Evolutionary conservation across 2,797 vertebrate species (phyloP).

Genomic region (Platyrinchus mystaceus): DNA sequence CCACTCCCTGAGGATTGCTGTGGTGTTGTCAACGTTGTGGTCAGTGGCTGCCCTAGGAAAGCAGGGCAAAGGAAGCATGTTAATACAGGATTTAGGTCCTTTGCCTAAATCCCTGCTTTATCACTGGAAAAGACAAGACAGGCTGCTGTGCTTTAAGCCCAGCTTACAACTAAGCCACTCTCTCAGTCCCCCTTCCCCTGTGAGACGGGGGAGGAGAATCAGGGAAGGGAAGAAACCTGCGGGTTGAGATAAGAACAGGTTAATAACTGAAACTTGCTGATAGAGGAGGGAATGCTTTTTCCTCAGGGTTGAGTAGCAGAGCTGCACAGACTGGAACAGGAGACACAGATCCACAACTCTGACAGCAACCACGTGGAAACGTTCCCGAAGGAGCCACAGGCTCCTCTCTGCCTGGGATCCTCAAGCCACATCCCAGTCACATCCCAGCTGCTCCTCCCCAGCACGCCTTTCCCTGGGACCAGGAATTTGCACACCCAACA

Average conservation of each 20-base stretch:
- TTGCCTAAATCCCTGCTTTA: neutral
- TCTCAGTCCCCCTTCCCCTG: neutral
- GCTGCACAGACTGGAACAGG: neutral
- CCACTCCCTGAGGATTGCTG: slow-evolving; percentile 91
- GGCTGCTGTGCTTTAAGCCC: rapidly evolving
- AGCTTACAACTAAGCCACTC: neutral
- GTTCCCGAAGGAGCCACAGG: neutral
- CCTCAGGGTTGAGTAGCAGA: neutral
- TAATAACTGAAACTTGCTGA: neutral
- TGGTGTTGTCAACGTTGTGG: slow-evolving; percentile 93
- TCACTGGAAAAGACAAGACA: neutral
- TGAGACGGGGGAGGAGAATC: neutral
- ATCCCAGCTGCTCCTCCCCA: neutral
- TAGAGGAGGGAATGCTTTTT: neutral
- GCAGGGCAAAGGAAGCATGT: neutral
- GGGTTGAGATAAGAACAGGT: neutral
- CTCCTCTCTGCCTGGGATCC: neutral
- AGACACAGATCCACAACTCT: neutral
- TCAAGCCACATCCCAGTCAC: neutral
- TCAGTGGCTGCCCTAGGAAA: slow-evolving; percentile 89
- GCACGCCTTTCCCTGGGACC: neutral
- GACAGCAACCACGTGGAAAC: neutral
- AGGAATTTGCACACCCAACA: neutral
- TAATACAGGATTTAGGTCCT: neutral
- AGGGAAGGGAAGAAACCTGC: neutral